Evolutionary conservation across 2,797 vertebrate species (phyloP), one percentile per base, ranked within the genome.

Genomic region (Catamblyrhynchus diadema): DNA sequence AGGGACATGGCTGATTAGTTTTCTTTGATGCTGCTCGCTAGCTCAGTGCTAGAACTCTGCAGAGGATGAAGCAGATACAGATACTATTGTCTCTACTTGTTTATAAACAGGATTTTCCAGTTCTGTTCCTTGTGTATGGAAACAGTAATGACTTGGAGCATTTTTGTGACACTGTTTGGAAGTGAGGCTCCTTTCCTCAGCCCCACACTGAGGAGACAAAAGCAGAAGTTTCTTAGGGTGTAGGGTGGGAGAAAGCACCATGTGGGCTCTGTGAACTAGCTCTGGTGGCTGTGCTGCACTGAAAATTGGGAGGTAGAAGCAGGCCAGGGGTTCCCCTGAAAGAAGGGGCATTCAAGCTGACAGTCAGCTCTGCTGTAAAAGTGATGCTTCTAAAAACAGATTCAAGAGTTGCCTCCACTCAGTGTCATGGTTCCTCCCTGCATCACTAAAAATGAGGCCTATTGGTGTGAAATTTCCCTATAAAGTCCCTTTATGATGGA

Each of bases 21-120:
- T 53, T 65, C 48, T 81, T 20, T 1, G 15, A 24, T 72, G 51
- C 44, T 42, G 22, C 2, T 83, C 14, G 2, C 61, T 62, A 27
- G 27, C 33, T 87, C 35, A 81, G 15, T 42, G 37, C 53, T 81
- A 14, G n/a, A 91, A 7, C 62, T 86, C 77, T 78, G 42, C 75
- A 57, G 39, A 44, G 71, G 57, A 20, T 75, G 54, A 54, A 86
- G 80, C 81, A 57, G 66, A 15, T 65, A 54, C 30, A 33, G 47
- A 28, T 53, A 3, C 37, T 37, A 1, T 83, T 12, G 8, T 86
- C 62, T 90, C 42, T 57, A 3, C 28, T 61, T 62, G 64, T 62
- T 89, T 77, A 60, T 84, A 90, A 72, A 44, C 86, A 95, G 66
- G 78, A 74, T 61, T 93, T 95, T 91, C 84, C 71, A 88, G 88